Evolutionary conservation across 2,888 invertebrate species (phyloP).

Genomic region (Tenodera sinensis): DNA sequence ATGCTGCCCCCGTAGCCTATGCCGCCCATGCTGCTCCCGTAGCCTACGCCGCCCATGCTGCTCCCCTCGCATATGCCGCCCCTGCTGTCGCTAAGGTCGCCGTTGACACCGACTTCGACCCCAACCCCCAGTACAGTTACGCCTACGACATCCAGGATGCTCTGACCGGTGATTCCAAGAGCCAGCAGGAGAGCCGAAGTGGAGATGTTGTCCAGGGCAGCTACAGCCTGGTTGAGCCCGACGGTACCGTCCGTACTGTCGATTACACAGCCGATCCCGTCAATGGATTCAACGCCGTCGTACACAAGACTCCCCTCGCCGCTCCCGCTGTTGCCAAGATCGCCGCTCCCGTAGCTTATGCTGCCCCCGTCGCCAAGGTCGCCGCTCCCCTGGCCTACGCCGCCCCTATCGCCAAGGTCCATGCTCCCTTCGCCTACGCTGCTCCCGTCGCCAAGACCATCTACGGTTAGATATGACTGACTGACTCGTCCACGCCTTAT

Average conservation of each 20-base stretch:
- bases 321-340: constrained; percentile 12
- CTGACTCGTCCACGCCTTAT: not conserved
- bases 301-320: constrained; percentile 24
- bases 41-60: no score
- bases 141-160: constrained; percentile 30
- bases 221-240: constrained; percentile 24
- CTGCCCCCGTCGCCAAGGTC: constrained; percentile 2
- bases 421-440: constrained; percentile 35
- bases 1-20: no score
- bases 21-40: constrained; percentile 33
- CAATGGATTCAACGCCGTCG: constrained; percentile 17
- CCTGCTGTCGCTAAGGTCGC: constrained; percentile 1
- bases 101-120: constrained; percentile 31
- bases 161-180: constrained; percentile 31
- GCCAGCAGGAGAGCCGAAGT: constrained; percentile 24
- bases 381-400: constrained; percentile 17
- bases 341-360: constrained; percentile 38
- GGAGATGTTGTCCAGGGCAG: constrained; percentile 27
- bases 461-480: not conserved
- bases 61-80: constrained; percentile 30
- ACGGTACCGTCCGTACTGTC: constrained; percentile 28
- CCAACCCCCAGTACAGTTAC: constrained; percentile 32
- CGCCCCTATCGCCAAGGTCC: constrained; percentile 37
- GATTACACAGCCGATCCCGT: constrained; percentile 26
- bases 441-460: constrained; percentile 16